Conservation (phyloP, 2,797 vertebrate genomes). For the Odontamblyopus rebecca region DNA sequence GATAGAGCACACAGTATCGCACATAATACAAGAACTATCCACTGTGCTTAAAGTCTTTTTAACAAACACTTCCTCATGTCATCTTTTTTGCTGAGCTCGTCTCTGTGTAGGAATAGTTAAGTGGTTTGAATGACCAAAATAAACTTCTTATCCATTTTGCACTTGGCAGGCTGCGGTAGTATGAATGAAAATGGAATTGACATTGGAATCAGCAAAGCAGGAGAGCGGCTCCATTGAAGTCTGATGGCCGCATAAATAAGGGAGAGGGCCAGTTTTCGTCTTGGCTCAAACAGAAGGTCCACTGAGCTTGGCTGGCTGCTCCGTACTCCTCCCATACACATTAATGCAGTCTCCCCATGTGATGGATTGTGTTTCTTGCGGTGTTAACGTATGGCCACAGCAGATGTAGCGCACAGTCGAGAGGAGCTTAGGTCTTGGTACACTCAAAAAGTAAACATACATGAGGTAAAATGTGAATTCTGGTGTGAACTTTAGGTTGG, state of each 20-base stretch:
- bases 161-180: slow-evolving; percentile 47
- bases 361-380: slow-evolving; percentile 47
- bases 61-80: neutral
- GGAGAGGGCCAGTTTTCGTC: slow-evolving; percentile 35
- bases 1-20: too few relatives aligned
- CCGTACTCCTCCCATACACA: slow-evolving; percentile 27
- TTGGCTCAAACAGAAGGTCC: slow-evolving; percentile 29
- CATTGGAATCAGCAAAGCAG: slow-evolving; percentile 43
- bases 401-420: slow-evolving; percentile 37
- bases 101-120: slow-evolving; percentile 10
- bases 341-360: slow-evolving; percentile 42
- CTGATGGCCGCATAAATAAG: slow-evolving; percentile 36
- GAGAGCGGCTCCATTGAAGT: slow-evolving; percentile 38
- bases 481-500: neutral
- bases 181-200: slow-evolving; percentile 59
- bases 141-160: slow-evolving; percentile 43
- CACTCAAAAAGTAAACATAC: neutral
- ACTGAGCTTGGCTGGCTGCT: slow-evolving; percentile 35
- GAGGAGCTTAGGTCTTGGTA: neutral
- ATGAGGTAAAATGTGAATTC: neutral
- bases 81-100: neutral
- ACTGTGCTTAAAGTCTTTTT: neutral
- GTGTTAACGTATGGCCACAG: slow-evolving; percentile 33
- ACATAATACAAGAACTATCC: neutral
- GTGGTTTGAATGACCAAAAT: slow-evolving; percentile 37